Conservation (phyloP, 2,113 vertebrate species). For the Alexandromys fortis region DNA sequence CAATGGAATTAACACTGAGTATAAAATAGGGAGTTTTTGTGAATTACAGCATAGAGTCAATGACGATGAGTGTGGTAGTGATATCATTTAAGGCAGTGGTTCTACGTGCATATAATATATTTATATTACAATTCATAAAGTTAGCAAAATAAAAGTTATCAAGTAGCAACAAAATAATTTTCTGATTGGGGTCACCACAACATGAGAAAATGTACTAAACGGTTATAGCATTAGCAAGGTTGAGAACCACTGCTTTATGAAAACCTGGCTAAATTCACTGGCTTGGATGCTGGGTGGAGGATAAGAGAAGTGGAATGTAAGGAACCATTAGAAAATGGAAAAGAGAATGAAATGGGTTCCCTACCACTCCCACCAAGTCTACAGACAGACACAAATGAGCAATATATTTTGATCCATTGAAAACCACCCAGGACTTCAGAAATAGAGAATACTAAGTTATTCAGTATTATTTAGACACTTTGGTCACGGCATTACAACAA, state of each 20-base stretch:
- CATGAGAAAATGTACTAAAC: no score
- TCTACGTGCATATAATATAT: no score
- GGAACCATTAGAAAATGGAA: no score
- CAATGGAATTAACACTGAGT: background rate
- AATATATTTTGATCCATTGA: background rate
- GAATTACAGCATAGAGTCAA: background rate
- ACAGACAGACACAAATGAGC: background rate
- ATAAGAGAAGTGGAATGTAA: background rate
- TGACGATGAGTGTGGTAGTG: background rate
- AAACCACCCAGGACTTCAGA: background rate
- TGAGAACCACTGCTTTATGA: no score
- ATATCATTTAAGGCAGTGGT: background rate
- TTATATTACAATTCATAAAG: no score
- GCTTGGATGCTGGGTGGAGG: background rate
- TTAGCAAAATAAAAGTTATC: no score
- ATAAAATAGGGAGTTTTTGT: background rate
- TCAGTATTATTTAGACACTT: background rate
- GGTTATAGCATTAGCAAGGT: no score
- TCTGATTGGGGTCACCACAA: no score
- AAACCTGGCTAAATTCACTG: background rate
- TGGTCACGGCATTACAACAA: background rate
- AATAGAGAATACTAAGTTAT: background rate
- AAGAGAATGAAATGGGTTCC: background rate
- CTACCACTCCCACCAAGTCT: background rate
- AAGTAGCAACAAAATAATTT: no score